Base-by-base conservation (phyloP, 1,140 invertebrate species). In the Hyposmocoma kahamanoa region DNA sequence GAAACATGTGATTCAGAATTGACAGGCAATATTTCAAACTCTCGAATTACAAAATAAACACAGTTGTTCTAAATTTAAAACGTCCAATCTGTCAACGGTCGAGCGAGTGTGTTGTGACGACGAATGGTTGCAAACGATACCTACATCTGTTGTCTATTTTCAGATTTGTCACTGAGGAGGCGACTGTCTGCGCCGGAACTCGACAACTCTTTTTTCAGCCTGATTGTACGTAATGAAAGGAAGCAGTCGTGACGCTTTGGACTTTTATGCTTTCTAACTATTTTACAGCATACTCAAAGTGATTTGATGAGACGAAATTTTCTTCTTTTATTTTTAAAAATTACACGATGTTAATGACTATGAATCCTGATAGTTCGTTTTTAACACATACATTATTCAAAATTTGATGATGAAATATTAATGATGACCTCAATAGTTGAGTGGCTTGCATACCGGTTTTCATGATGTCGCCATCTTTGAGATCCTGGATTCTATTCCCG, bases 121-220 rank as follows among this genome's bases (percentile, higher is more conserved):
- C 72, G 69, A 69, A 81, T 73, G 61, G 72, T 72, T 65, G 71
- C 77, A 69, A 75, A 78, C 72, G 72, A 72, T 72, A 67, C 72
- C 71, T 66, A 75, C 74, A 80, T 79, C 65, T 82, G 72, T 77
- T 74, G 67, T 75, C 78, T 82, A 84, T 84, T 84, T 82, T 64
- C 47, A 76, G 76, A 81, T 77, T 75, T 80, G 78, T 84, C 78
- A 73, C 61, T 60, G 55, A 54, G 50, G 52, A 70, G 68, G 59
- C 59, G 43, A 62, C 59, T 67, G 72, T 80, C 69, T 78, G 63
- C 66, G 47, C 71, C 71, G 74, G 78, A 79, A 80, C 69, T 69
- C 49, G 42, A 63, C 56, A 76, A 72, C 72, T 72, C 66, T 72
- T 76, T 76, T 75, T 76, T 67, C 42, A 49, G 42, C 56, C 47